Evolutionary conservation across 1,140 invertebrate species (phyloP).

Genomic region (Saccostrea cuccullata): DNA sequence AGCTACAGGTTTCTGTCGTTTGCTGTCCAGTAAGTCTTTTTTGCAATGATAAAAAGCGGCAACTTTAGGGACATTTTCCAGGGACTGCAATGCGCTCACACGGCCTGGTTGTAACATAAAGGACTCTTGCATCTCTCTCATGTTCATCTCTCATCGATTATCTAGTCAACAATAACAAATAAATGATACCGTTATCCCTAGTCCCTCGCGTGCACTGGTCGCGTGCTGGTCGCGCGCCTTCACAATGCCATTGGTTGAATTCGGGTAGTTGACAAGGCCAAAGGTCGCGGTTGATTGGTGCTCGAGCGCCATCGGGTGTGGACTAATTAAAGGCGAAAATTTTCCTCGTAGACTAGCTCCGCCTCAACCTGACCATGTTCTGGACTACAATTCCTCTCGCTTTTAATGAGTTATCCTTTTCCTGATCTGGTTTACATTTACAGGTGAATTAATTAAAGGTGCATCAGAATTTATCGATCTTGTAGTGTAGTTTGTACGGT

Average conservation of each 20-base stretch:
- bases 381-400: background rate
- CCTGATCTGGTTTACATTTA: slow-evolving; percentile 34
- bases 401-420: background rate
- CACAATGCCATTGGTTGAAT: slow-evolving; percentile 48
- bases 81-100: slow-evolving; percentile 49
- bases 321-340: slow-evolving; percentile 45
- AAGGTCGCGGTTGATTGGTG: slow-evolving; percentile 48
- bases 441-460: slow-evolving; percentile 34
- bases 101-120: slow-evolving; percentile 54
- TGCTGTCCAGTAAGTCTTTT: slow-evolving; percentile 37
- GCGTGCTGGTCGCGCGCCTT: slow-evolving; percentile 57
- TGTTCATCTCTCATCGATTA: slow-evolving; percentile 52
- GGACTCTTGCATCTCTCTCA: slow-evolving; percentile 49
- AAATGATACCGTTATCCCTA: slow-evolving; percentile 54
- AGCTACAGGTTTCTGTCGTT: slow-evolving; percentile 34
- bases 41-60: slow-evolving; percentile 22
- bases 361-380: slow-evolving; percentile 7
- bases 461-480: slow-evolving; percentile 39
- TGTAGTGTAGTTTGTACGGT: background rate
- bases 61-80: slow-evolving; percentile 52
- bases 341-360: slow-evolving; percentile 11
- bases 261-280: slow-evolving; percentile 45
- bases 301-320: slow-evolving; percentile 25
- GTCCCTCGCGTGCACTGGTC: slow-evolving; percentile 42
- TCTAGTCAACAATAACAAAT: slow-evolving; percentile 35